These are phyloP conservation scores for Notothenia rossii DNA, from an alignment of 2,113 vertebrate species.

Conservation along the genomic window DNA sequence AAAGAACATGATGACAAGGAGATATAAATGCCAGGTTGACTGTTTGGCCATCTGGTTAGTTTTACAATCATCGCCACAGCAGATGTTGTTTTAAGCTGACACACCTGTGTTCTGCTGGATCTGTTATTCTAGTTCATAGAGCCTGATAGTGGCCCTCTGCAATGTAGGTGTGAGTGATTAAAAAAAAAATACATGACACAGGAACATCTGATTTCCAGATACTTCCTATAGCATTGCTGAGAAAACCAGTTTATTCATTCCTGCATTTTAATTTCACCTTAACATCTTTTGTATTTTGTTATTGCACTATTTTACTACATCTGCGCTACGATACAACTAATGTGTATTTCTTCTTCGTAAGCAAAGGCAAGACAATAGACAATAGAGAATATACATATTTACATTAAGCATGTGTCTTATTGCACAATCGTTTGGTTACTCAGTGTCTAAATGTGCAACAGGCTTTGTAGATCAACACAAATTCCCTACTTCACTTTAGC, in stretches of 20 bases:
- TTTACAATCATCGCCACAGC: constrained; percentile 19
- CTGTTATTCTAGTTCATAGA: not conserved
- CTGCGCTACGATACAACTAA: too few relatives aligned
- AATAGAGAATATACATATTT: not conserved
- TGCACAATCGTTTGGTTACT: constrained; percentile 13
- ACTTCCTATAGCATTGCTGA: not conserved
- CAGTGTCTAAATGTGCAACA: constrained; percentile 52
- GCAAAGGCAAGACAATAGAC: not conserved
- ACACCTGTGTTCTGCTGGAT: constrained; percentile 9
- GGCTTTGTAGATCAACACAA: constrained; percentile 50
- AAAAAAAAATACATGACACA: not conserved
- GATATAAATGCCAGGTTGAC: not conserved
- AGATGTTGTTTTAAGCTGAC: constrained; percentile 24
- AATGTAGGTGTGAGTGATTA: not conserved
- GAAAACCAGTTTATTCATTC: too few relatives aligned
- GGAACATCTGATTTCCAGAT: not conserved
- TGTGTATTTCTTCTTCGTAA: not conserved
- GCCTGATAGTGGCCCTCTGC: not conserved
- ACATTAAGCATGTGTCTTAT: not conserved
- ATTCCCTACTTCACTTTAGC: constrained; percentile 58
- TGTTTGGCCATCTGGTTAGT: constrained; percentile 47
- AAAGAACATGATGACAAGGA: constrained; percentile 6
- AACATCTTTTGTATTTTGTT: too few relatives aligned
- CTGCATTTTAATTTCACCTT: too few relatives aligned
- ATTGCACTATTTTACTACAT: too few relatives aligned